These are phyloP conservation scores for Dolichotis patagonum DNA, from an alignment of 2,113 vertebrate species.

Conservation along the genomic window DNA sequence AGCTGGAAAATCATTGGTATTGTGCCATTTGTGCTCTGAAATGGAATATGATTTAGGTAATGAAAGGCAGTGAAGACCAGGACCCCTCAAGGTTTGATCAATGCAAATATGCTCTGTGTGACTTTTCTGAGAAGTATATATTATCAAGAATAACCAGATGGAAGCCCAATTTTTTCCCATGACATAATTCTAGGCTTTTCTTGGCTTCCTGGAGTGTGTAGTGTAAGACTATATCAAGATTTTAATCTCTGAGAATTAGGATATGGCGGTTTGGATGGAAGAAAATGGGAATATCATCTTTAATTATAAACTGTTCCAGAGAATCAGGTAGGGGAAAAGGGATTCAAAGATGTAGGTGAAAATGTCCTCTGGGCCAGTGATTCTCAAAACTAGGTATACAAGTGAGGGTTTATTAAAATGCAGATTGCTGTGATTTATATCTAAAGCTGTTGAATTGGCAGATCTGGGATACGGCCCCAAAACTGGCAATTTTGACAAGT, in stretches of 20 bases:
- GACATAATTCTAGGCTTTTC: neutral
- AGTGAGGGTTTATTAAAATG: neutral
- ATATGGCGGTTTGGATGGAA: neutral
- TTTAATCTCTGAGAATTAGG: neutral
- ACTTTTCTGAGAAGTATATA: neutral
- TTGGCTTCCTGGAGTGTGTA: neutral
- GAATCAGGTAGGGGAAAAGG: neutral
- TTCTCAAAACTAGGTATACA: neutral
- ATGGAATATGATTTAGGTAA: neutral
- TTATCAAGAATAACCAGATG: conserved; percentile 54
- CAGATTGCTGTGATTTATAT: neutral
- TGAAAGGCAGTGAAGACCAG: neutral
- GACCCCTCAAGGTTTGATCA: neutral
- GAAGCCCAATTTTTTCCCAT: neutral
- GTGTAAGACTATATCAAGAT: neutral
- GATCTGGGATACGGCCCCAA: neutral
- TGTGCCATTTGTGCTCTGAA: neutral
- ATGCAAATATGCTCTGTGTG: neutral
- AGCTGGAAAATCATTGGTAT: neutral
- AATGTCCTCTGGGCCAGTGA: neutral
- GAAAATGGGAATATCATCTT: neutral
- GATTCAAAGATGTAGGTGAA: neutral
- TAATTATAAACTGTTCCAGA: neutral
- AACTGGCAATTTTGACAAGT: conserved; percentile 6
- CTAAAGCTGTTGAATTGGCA: neutral